Evolutionary conservation across 1,140 invertebrate species (phyloP), one percentile per base, ranked within the genome.

Genomic region (Euwallacea fornicatus): DNA sequence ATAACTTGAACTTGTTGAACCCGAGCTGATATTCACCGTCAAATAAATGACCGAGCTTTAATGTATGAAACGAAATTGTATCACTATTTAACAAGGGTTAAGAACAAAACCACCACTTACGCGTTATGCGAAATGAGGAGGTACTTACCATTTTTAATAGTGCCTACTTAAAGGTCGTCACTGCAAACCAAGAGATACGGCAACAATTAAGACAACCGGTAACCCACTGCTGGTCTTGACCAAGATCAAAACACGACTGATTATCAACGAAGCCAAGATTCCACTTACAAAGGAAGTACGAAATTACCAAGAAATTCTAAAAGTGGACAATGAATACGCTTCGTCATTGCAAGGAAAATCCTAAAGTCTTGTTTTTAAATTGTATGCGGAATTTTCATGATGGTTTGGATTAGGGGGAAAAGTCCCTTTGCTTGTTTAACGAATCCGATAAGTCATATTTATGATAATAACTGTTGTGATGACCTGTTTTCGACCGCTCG

Each of bases 241-340:
- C 44, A 41, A 15, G 41, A 47, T 9, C 33, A 47, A 15, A 63
- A 43, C 16, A 9, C 43, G 61, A 63, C 33, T 63, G 61, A 63
- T 63, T 53, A 11, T 58, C 6, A 58, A 58, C 7, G 16, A 63
- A 63, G 61, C 8, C 16, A 13, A 47, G 44, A 63, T 46, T 63
- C 46, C 15, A 47, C 44, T 50, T 63, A 63, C 2, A 50, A 50
- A 50, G 44, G 61, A 63, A 50, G 44, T 63, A 50, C 44, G 43
- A 41, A 58, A 58, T n/a, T 58, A 16, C 55, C 55, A 21, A 58
- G 55, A 58, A 58, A 58, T 58, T 58, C n/a, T 58, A 15, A 13
- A 50, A 50, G 2, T 13, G 46, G 46, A 50, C 46, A 50, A 50
- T 60, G 42, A 60, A 60, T 10, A 41, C 10, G 58, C 58, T 42